Evolutionary conservation across 1,140 invertebrate species (phyloP).

Genomic region (Theocolax elegans): DNA sequence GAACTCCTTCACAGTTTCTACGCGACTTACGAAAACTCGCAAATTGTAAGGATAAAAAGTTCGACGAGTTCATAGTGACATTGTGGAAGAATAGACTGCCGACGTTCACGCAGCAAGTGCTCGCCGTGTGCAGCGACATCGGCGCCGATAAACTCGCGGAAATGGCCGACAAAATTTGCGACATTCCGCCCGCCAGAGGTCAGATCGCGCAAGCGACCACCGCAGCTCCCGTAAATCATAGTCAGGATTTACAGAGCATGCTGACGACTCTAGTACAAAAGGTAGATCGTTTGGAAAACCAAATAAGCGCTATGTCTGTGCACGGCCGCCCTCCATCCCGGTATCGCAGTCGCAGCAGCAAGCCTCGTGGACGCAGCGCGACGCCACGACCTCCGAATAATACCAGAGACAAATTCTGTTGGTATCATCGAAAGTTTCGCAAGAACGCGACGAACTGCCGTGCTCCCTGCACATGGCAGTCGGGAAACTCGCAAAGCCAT

Average conservation of each 20-base stretch:
- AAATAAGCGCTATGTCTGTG: neutral
- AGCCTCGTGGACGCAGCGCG: neutral
- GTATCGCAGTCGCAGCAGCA: neutral
- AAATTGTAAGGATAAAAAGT: neutral
- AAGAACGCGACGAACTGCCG: slow-evolving; percentile 7
- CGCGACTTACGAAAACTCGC: neutral
- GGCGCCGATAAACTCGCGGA: no score
- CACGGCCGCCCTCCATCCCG: neutral
- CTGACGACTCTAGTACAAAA: neutral
- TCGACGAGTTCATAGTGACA: neutral
- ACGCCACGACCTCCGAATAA: neutral
- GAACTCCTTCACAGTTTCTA: neutral
- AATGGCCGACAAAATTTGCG: no score
- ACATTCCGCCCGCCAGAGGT: slow-evolving; percentile 12
- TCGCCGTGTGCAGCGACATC: no score
- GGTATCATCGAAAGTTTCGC: neutral
- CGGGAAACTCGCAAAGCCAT: neutral
- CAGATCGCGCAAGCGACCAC: no score
- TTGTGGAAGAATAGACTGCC: no score
- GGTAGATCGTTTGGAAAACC: neutral
- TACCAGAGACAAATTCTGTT: neutral
- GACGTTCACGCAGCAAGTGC: neutral
- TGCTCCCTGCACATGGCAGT: neutral
- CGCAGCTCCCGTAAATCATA: neutral
- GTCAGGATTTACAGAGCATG: neutral